Evolutionary conservation across 2,113 vertebrate genomes (phyloP).

Genomic region (Anoplopoma fimbria): DNA sequence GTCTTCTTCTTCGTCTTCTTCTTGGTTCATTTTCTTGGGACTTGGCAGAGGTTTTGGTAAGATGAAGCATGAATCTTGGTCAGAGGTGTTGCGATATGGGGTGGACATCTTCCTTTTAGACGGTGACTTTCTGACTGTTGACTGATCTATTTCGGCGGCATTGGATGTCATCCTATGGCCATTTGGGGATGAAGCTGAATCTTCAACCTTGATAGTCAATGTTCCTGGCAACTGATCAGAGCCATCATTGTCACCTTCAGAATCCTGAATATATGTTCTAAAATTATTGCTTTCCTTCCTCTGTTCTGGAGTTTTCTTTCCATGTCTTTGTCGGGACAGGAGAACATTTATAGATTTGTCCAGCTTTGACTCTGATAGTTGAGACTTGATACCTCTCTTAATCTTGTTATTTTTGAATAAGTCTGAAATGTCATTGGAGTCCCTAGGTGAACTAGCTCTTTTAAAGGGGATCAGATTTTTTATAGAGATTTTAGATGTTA

Average conservation of each 20-base stretch:
- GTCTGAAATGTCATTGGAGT: slow-evolving; percentile 86
- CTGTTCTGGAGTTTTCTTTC: slow-evolving; percentile 80
- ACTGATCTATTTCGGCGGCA: slow-evolving; percentile 83
- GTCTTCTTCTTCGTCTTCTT: slow-evolving; percentile 44
- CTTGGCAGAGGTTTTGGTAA: slow-evolving; percentile 90
- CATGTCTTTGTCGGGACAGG: slow-evolving; percentile 86
- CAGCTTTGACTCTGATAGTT: slow-evolving; percentile 87
- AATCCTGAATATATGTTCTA: slow-evolving; percentile 80
- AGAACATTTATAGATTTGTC: slow-evolving; percentile 89
- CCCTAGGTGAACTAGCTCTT: slow-evolving; percentile 70
- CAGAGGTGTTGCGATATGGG: slow-evolving; percentile 90
- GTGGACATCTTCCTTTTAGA: slow-evolving; percentile 85
- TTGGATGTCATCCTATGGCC: slow-evolving; percentile 79
- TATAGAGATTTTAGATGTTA: slow-evolving; percentile 74
- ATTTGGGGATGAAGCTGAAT: slow-evolving; percentile 83
- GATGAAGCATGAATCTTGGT: slow-evolving; percentile 92
- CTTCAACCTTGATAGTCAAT: slow-evolving; percentile 84
- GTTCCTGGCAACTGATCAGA: slow-evolving; percentile 80
- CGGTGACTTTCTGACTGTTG: slow-evolving; percentile 83
- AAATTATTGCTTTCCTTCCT: slow-evolving; percentile 83
- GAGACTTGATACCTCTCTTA: slow-evolving; percentile 87
- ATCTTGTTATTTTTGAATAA: slow-evolving; percentile 89
- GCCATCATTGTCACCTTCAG: slow-evolving; percentile 72
- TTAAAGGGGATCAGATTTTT: slow-evolving; percentile 67
- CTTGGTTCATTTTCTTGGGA: slow-evolving; percentile 79